Base-by-base conservation (phyloP, 1,140 invertebrate species). In the Brachionus manjavacas region DNA sequence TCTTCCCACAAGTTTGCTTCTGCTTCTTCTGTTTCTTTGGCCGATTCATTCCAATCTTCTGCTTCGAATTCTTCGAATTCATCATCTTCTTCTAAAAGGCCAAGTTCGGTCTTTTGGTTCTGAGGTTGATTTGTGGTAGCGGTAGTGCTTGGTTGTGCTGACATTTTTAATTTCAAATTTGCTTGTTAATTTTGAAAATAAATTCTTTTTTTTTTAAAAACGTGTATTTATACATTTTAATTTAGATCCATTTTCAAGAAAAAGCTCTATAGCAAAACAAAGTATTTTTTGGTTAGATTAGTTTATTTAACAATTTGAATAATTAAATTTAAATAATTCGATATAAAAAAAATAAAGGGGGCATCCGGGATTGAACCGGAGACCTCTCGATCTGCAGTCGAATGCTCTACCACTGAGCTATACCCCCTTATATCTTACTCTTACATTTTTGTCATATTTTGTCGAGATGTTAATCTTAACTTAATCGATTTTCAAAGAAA, bases 11-110 rank as follows among this genome's bases (percentile, higher is more conserved):
- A 81, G 64, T 81, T 81, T 1, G 64, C 14, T 60, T 81, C 79
- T 12, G 20, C 12, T 23, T 81, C 79, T 39, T 81, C 79, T 41
- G 49, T 14, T 52, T 81, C 79, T 46, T 81, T 81, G 1, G 55
- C 79, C 35, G 64, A 16, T 41, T 81, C 79, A 6, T 81, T 81
- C 79, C 79, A 81, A 28, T 81, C 79, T 64, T 81, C 79, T 23
- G 79, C 64, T 81, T 81, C 79, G 23, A 81, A 81, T 39, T 81
- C 79, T 46, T 81, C 79, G 16, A 81, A 81, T 81, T 81, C 79
- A 16, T 81, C 79, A 16, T 81, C 79, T 46, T 81, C 79, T 81
- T 81, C 79, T 14, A 81, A 81, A 25, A 81, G 52, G 41, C 79
- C 79, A 3, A 81, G 35, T 46, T 81, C 79, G 23, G 31, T 55